Percentiles rank a stretch among this genome's conserved stretches.
Evolutionary conservation across 2,113 vertebrate species (phyloP).

Genomic region (Lontra canadensis): DNA sequence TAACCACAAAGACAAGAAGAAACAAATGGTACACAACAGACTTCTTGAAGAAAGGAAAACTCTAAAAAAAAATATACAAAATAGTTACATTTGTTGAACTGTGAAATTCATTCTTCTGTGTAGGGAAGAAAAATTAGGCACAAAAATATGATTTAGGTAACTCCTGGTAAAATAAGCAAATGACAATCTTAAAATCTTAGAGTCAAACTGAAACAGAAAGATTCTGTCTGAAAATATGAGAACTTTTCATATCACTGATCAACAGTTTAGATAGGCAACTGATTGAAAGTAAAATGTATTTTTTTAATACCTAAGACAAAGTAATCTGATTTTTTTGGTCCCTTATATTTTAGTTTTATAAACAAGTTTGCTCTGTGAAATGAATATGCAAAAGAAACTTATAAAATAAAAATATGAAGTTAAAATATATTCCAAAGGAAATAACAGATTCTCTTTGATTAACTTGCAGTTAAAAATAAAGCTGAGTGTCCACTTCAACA

Average conservation of each 20-base stretch:
- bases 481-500: conserved; percentile 79
- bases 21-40: conserved; percentile 18
- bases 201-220: conserved; percentile 28
- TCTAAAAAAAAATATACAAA: conserved; percentile 15
- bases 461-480: conserved; percentile 81
- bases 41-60: neutral
- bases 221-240: conserved; percentile 33
- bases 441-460: conserved; percentile 64
- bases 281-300: neutral
- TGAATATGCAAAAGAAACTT: conserved; percentile 75
- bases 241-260: neutral
- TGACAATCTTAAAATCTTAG: neutral
- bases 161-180: conserved; percentile 31
- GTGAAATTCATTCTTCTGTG: neutral
- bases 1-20: conserved; percentile 47
- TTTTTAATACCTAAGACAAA: conserved; percentile 54
- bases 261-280: neutral
- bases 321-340: conserved; percentile 81
- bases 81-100: conserved; percentile 7
- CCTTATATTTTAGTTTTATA: conserved; percentile 67
- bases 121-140: conserved; percentile 9
- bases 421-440: conserved; percentile 74
- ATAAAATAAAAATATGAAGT: conserved; percentile 67
- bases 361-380: conserved; percentile 69
- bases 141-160: conserved; percentile 30